phyloP scores from a whole-genome alignment of 2,888 invertebrate species.

The Calephelis perditalis region DNA sequence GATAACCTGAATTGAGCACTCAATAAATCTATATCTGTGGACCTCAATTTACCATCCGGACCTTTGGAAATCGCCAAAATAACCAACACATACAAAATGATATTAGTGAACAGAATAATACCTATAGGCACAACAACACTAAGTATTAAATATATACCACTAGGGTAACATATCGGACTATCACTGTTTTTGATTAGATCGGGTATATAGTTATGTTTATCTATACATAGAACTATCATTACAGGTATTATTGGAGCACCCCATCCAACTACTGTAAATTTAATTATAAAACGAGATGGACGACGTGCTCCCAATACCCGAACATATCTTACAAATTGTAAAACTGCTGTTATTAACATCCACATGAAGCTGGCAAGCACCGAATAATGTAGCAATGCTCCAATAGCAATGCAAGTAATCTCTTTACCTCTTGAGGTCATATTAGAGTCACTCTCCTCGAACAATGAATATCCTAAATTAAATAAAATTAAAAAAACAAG shows the following conservation, averaged over 20 bases:
- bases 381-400: slow-evolving; percentile 81
- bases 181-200: slow-evolving; percentile 37
- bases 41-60: slow-evolving; percentile 68
- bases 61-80: slow-evolving; percentile 71
- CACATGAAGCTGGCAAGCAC: slow-evolving; percentile 83
- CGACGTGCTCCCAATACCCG: slow-evolving; percentile 78
- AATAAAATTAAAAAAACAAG: slow-evolving; percentile 65
- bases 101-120: slow-evolving; percentile 70
- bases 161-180: slow-evolving; percentile 74
- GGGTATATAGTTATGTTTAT: slow-evolving; percentile 49
- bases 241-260: slow-evolving; percentile 76
- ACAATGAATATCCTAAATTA: slow-evolving; percentile 50
- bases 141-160: slow-evolving; percentile 63
- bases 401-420: slow-evolving; percentile 75
- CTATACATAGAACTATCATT: slow-evolving; percentile 59
- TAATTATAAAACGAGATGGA: slow-evolving; percentile 79
- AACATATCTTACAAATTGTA: slow-evolving; percentile 84
- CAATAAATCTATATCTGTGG: slow-evolving; percentile 54
- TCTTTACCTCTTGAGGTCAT: slow-evolving; percentile 39
- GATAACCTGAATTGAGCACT: slow-evolving; percentile 75
- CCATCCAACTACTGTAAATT: slow-evolving; percentile 81
- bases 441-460: slow-evolving; percentile 39
- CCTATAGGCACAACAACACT: slow-evolving; percentile 75
- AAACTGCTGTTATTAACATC: slow-evolving; percentile 84
- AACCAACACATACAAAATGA: slow-evolving; percentile 73